Base-by-base conservation (phyloP, 1,140 invertebrate genomes). In the Bicyclus anynana region DNA sequence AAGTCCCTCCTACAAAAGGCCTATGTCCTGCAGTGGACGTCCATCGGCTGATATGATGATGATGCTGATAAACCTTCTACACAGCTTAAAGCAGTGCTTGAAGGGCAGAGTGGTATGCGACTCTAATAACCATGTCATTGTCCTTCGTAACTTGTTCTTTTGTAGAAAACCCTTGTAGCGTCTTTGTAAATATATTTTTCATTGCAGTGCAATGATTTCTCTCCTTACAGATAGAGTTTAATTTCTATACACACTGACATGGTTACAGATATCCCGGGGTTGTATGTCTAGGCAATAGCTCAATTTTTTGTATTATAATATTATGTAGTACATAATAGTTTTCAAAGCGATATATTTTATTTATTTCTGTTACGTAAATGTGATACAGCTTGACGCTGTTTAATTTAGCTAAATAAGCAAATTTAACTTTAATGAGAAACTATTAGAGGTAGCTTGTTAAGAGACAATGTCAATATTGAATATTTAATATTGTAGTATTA, bases 211-310 rank as follows among this genome's bases (percentile, higher is more conserved):
- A 51, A 17, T 18, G 35, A 33, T 38, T 51, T 51, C 46, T 38
- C 35, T 37, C 44, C 21, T n/a, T n/a, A n/a, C n/a, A n/a, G n/a
- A 33, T 33, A 35, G 29, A 3, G 26, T 20, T 20, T 51, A 49
- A 46, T 42, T 44, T 44, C 12, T 21, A 33, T 21, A 23, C 37
- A 72, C 65, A 55, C 67, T 82, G 81, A 80, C 83, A 88, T 82
- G 81, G 83, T 84, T 77, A 74, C 76, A 67, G 74, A 80, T 58
- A 84, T 84, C 83, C 84, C 77, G 68, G 84, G 84, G 84, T 87
- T 87, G 84, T 84, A 81, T 65, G 75, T 79, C 66, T 85, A 85
- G 77, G 71, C 80, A 82, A 85, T 86, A 84, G 83, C 83, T 87
- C 80, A 84, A 80, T 82, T 72, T 74, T 63, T 75, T 72, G 67